phyloP scores from a whole-genome alignment of 2,888 invertebrate genomes.

The Clanis bilineata region DNA sequence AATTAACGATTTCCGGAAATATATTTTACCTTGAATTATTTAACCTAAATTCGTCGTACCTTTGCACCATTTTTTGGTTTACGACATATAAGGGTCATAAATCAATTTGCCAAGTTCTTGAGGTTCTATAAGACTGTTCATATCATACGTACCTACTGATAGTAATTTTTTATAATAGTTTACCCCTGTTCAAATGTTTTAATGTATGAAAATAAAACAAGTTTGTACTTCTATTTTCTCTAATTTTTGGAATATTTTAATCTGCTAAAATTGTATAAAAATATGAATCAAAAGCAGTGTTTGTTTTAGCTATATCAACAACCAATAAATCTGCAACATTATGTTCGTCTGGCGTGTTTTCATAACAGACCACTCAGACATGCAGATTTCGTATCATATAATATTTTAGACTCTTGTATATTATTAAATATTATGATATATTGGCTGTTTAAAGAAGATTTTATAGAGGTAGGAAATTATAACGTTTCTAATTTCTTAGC shows the following conservation, averaged over 20 bases:
- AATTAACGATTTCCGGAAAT: too few relatives aligned
- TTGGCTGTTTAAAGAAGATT: too few relatives aligned
- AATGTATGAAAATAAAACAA: too few relatives aligned
- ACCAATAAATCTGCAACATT: not conserved
- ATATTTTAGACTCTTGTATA: not conserved
- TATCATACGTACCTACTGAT: too few relatives aligned
- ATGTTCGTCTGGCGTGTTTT: not conserved
- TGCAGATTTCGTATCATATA: not conserved
- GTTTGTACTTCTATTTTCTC: too few relatives aligned
- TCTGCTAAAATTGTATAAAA: not conserved
- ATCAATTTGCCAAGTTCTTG: not conserved
- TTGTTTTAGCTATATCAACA: not conserved
- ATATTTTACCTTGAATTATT: conserved; percentile 4
- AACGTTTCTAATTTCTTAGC: too few relatives aligned
- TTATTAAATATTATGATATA: not conserved
- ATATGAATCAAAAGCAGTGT: not conserved
- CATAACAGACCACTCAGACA: conserved; percentile 5
- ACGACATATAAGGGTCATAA: not conserved
- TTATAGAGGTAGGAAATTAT: too few relatives aligned
- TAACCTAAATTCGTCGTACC: not conserved
- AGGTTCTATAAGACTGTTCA: too few relatives aligned
- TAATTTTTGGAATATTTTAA: not conserved
- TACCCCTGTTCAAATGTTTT: too few relatives aligned
- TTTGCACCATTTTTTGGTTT: not conserved
- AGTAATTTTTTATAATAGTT: too few relatives aligned